Conservation (phyloP, 2,113 vertebrate species). For the Azemiops feae region DNA sequence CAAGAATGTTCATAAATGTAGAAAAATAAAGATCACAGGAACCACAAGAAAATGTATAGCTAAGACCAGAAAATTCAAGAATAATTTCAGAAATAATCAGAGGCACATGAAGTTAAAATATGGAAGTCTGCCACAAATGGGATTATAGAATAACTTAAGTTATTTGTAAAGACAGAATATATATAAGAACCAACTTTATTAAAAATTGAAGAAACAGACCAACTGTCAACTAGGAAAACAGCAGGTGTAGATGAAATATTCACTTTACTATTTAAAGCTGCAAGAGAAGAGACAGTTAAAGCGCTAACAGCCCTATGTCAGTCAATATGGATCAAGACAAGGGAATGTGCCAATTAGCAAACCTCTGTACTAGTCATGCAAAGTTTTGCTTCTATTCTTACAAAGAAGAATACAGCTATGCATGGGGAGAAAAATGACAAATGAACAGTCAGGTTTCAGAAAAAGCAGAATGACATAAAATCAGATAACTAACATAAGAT, state of each 20-base stretch:
- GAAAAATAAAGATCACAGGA: background rate
- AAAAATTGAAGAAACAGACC: background rate
- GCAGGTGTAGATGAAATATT: background rate
- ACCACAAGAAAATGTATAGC: background rate
- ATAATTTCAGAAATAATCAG: background rate
- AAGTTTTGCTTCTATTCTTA: background rate
- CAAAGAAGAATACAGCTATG: background rate
- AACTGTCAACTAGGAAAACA: background rate
- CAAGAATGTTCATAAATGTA: background rate
- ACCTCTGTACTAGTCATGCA: background rate
- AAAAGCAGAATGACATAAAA: background rate
- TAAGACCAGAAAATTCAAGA: background rate
- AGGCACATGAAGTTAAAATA: background rate
- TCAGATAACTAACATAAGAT: background rate
- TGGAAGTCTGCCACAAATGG: background rate
- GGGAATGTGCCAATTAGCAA: background rate
- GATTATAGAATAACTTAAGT: background rate
- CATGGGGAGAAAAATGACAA: background rate
- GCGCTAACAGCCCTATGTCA: background rate
- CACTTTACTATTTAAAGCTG: background rate
- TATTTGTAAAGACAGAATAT: background rate
- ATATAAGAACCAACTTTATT: background rate
- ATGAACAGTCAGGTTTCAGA: background rate
- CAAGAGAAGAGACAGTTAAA: background rate
- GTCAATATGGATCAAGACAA: background rate